Percentiles rank a stretch among this genome's conserved stretches.
These are phyloP conservation scores for Psilanteris sp. DNA, from an alignment of 1,140 invertebrate species.

Conservation along the genomic window DNA sequence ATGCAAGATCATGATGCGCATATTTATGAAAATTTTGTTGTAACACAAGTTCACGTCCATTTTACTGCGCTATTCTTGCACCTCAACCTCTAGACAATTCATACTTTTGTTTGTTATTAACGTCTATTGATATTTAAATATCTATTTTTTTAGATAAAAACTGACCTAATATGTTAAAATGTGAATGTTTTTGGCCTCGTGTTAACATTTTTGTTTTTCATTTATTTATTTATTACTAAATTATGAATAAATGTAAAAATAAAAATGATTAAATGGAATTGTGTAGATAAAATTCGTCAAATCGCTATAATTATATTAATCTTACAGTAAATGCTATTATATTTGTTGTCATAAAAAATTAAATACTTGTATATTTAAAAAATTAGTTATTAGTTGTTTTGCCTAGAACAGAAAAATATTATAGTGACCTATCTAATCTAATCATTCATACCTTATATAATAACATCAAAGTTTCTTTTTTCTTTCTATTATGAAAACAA, in stretches of 20 bases:
- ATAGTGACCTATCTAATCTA: constrained; percentile 79
- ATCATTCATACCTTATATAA: constrained; percentile 60
- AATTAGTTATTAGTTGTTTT: constrained; percentile 59
- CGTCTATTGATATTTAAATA: constrained; percentile 63
- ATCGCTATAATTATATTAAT: constrained; percentile 43
- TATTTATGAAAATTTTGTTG: constrained; percentile 5
- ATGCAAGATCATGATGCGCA: constrained; percentile 67
- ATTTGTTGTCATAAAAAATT: constrained; percentile 59
- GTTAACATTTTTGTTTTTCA: constrained; percentile 2
- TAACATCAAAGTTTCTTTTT: constrained; percentile 55
- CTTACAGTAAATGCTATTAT: constrained; percentile 30
- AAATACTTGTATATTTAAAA: constrained; percentile 65
- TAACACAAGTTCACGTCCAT: constrained; percentile 15
- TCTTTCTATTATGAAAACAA: constrained; percentile 65
- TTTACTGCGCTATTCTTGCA: constrained; percentile 48
- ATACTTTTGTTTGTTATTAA: constrained; percentile 68
- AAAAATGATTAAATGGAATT: constrained; percentile 45
- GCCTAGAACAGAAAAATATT: constrained; percentile 72
- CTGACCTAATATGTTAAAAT: constrained; percentile 72
- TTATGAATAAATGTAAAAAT: constrained; percentile 31
- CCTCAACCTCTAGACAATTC: constrained; percentile 62
- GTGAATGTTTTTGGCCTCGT: constrained; percentile 73
- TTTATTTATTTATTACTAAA: constrained; percentile 14
- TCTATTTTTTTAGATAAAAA: constrained; percentile 70
- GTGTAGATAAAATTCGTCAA: constrained; percentile 32